Evolutionary conservation across 2,888 invertebrate genomes (phyloP), one percentile per base, ranked within the genome.

Genomic region (Epinotia nisella): DNA sequence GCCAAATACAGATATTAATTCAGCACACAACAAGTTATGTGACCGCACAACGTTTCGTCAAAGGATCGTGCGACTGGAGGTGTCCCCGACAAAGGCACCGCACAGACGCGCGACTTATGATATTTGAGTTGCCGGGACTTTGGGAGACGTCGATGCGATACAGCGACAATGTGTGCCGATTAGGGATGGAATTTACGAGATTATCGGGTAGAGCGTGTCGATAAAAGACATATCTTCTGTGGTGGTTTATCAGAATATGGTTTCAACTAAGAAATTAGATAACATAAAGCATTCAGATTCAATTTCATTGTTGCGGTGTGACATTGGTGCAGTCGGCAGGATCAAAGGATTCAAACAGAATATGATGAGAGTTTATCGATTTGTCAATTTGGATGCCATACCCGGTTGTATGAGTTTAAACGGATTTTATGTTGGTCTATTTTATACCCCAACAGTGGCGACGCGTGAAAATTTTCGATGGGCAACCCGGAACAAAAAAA

Each of bases 61-160:
- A 83, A 85, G 83, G 85, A 85, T 85, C 81, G 81, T 79, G 78
- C 83, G 83, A 83, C 84, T 84, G 85, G 81, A 79, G 76, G 81
- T 80, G 84, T 85, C 82, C 82, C 78, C 78, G 82, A 81, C 82
- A 82, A 82, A 81, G 80, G 71, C 80, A 78, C 83, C 80, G 78
- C 79, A 78, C 78, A 79, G 70, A 74, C 75, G 81, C 79, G 78
- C 83, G 84, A 85, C 85, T 88, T 87, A 87, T 87, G 84, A 87
- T 89, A 87, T 90, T 89, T 90, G 88, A 84, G 80, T 84, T 86
- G 78, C 76, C 79, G 78, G 80, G 76, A 76, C 78, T 78, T 73
- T 75, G 78, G 75, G 73, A 71, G 65, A 72, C 71, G 64, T 58
- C 61, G 66, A 74, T 59, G 65, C 70, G 68, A 78, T 78, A 76